Base-by-base conservation (phyloP, 30 jellyfish, hydroid and myxozoan species). In the Cassiopea andromeda region DNA sequence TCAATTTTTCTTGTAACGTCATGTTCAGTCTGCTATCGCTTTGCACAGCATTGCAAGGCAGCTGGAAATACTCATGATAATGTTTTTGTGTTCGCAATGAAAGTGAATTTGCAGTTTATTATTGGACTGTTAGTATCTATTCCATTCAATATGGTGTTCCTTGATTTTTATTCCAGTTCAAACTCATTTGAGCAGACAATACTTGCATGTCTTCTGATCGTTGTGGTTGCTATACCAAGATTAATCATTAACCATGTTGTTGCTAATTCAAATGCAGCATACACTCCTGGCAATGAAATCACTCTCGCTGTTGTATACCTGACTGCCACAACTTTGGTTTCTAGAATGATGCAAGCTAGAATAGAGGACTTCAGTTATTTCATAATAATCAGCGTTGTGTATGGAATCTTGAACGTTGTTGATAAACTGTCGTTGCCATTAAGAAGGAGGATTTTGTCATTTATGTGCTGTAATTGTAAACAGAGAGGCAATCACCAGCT, bases 351-450 rank as follows among this genome's bases (percentile, higher is more conserved):
- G 18, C 90, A 81, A 68, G 90, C 90, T 10, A 81, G 48, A 17
- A 81, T 54, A 64, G 82, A 81, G 44, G 67, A 17, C 70, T 67
- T 81, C 50, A 18, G 1, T 9, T 7, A 18, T 7, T 81, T 64
- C 72, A 69, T 81, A 1, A 27, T 66, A 16, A 81, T 81, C 90
- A 81, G 90, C 47, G 2, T 81, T 48, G 82, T 66, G n/a, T 82
- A 81, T 61, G 82, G 90, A 43, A 14, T 66, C 72, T 73, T 81
- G 8, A 81, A 81, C 49, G 90, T 81, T 7, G 7, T 81, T 6
- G 90, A 81, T 38, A 81, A 81, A 66, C 90, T 81, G 13, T 45
- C 48, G 19, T 54, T 44, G 82, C 90, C 90, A 1, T 38, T 81
- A 44, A 50, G 73, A 59, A 57, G 69, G 43, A 48, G 49, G n/a